Evolutionary conservation across 2,113 vertebrate species (phyloP), one percentile per base, ranked within the genome.

Genomic region (Eidolon helvum): DNA sequence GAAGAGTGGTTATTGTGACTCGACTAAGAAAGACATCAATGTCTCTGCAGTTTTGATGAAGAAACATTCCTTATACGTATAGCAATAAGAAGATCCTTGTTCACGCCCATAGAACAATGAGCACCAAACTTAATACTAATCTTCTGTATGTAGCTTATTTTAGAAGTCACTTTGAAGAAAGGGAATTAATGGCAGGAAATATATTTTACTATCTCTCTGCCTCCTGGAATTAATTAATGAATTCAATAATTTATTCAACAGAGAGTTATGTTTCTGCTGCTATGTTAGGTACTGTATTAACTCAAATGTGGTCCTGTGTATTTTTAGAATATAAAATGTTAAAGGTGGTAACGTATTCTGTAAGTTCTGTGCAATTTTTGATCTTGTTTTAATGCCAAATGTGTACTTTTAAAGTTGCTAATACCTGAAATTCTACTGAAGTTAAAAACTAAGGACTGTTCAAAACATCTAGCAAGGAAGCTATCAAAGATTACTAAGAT

Each of bases 381-480:
- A 26, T 82, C 45, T 91, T 91, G 21, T 63, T 66, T 94, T 93
- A 63, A 59, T 83, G 50, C n/a, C 57, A 75, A n/a, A 79, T 80
- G 0, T 63, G 22, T 87, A 69, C 68, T 75, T 97, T 93, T 71
- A 59, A 95, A 59, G 74, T 90, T 90, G 19, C 38, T 89, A 33
- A 48, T 94, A 43, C 18, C 72, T 89, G 57, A 68, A 80, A 65
- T 97, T 89, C 43, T 78, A 40, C 72, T 87, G 30, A 68, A 55
- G 63, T 91, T 96, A 91, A 95, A 95, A 91, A 43, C 83, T 93
- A 91, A 91, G 38, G 15, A 63, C 35, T 90, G 97, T 95, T 86
- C 18, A 35, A 59, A 94, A 82, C 12, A 95, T 21, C n/a, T 69
- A 40, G n/a, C 57, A 75, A 90, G 63, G 33, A 50, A 68, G 11